Evolutionary conservation across 2,797 vertebrate species (phyloP), one percentile per base, ranked within the genome.

Genomic region (Otolemur crassicaudatus): DNA sequence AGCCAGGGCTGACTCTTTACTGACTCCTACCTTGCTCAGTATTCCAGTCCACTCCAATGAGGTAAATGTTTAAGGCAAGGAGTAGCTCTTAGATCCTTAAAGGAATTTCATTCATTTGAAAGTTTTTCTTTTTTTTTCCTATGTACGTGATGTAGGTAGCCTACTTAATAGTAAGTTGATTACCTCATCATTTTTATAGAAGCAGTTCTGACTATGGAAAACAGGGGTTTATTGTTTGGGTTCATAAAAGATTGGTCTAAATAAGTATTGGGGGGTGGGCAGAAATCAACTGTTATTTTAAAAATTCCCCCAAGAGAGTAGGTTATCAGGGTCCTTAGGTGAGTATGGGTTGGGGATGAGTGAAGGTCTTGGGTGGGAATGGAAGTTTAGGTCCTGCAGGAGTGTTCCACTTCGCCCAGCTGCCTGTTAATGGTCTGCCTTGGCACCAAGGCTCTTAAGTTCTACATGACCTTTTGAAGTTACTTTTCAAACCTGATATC

Each of bases 201-300:
- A 49, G 87, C 23, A 61, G 25, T 49, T 69, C 31, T 91, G 23
- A 58, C 20, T 31, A 10, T 34, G 34, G 34, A 63, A 82, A 81
- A 73, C 31, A 80, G 40, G 12, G 3, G 34, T 94, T 94, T 58
- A 7, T 58, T 80, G 34, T 49, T 73, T 70, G 12, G 25, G 23
- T 46, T 94, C 34, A 49, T 80, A 49, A 91, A 89, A 79, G 31
- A 76, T 93, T 84, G 37, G 85, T 25, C 87, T 95, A 73, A 86
- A 49, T 94, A 72, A 79, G 65, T 31, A 63, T 94, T 67, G 65
- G 7, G 6, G 16, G 27, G 12, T 16, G 31, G 65, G 31, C n/a
- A 17, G 40, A 80, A 37, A 79, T 31, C 40, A 81, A 19, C 11
- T 49, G 8, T 72, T 70, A 91, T 27, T 94, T 46, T 37, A 87